Conservation (phyloP, 2,113 vertebrate genomes). For the Halichoerus grypus region DNA sequence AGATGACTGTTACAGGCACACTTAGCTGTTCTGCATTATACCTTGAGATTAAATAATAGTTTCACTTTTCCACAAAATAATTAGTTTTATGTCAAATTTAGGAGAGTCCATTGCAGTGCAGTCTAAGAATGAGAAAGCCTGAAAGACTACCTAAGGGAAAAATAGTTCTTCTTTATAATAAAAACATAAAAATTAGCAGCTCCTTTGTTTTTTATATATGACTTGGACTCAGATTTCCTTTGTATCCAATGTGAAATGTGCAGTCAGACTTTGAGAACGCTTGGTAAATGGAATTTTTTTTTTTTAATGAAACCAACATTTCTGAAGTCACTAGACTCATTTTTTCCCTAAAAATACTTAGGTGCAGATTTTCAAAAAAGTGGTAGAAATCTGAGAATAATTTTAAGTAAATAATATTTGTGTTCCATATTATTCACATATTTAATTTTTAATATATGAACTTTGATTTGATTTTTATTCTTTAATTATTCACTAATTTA, state of each 20-base stretch:
- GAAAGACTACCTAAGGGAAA: not conserved
- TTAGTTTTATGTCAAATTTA: conserved; percentile 33
- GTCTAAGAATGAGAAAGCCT: not conserved
- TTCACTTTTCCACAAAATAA: not conserved
- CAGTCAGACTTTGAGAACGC: not conserved
- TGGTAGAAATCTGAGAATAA: not conserved
- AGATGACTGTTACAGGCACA: not conserved
- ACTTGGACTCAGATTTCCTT: not conserved
- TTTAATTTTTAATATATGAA: not conserved
- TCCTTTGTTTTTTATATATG: not conserved
- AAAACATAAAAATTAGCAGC: conserved; percentile 40
- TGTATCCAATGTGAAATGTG: not conserved
- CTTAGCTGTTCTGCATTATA: not conserved
- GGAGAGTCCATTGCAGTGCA: not conserved
- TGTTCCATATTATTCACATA: not conserved
- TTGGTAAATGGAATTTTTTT: not conserved
- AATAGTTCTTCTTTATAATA: not conserved
- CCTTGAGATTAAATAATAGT: not conserved
- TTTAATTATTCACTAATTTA: not conserved
- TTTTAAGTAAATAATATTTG: not conserved
- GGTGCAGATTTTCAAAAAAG: not conserved
- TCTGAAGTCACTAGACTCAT: not conserved
- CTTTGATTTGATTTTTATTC: not conserved
- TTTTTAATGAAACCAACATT: not conserved
- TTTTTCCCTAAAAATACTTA: not conserved